Evolutionary conservation across 2,797 vertebrate genomes (phyloP).

Genomic region (Eospalax fontanierii): DNA sequence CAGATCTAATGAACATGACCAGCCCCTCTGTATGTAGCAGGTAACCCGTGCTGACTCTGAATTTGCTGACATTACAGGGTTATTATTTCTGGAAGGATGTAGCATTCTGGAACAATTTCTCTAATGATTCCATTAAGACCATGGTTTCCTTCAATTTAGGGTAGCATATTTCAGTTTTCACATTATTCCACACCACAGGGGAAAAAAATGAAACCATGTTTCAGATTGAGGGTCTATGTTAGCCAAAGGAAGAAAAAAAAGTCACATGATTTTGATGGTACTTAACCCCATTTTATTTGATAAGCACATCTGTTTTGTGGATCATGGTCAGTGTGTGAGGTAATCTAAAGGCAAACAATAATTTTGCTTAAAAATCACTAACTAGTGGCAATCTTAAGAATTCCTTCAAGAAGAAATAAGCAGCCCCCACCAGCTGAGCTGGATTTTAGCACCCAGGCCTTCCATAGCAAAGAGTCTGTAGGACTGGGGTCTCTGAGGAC

Average conservation of each 20-base stretch:
- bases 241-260: background rate
- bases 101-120: constrained; percentile 89
- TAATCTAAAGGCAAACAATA: background rate
- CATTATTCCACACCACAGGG: constrained; percentile 71
- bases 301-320: constrained; percentile 53
- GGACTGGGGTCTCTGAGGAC: background rate
- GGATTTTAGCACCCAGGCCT: background rate
- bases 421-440: too few species aligned
- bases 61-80: constrained; percentile 88
- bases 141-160: constrained; percentile 86
- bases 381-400: background rate
- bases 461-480: background rate
- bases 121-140: constrained; percentile 88
- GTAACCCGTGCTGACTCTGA: constrained; percentile 89
- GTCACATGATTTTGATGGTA: constrained; percentile 44
- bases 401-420: background rate
- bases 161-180: constrained; percentile 85
- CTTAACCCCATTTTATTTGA: constrained; percentile 63
- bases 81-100: constrained; percentile 90
- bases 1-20: constrained; percentile 87
- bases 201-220: constrained; percentile 85
- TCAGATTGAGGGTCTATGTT: background rate
- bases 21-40: constrained; percentile 86
- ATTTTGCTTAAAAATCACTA: constrained; percentile 17
- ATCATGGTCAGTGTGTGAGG: constrained; percentile 33